Conservation (phyloP, 2,113 vertebrate genomes). For the Centropus unirufus region DNA sequence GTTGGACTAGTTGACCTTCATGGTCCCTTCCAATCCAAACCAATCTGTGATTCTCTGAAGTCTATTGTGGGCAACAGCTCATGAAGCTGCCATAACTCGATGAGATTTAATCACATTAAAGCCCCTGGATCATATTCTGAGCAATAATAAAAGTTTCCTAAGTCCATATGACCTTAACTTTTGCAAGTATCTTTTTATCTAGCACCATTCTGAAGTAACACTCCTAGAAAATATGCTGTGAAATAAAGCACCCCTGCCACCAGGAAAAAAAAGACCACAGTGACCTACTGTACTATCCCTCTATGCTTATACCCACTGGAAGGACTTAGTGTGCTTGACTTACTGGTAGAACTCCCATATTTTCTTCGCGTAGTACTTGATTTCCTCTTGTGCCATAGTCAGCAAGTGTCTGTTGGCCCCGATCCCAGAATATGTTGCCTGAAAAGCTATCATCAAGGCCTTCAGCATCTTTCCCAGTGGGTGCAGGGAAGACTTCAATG, state of each 20-base stretch:
- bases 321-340: rapidly evolving
- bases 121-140: not conserved
- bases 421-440: constrained; percentile 71
- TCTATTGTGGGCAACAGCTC: not conserved
- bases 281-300: not conserved
- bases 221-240: not conserved
- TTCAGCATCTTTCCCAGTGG: constrained; percentile 76
- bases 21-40: no score
- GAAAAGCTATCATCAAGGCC: constrained; percentile 70
- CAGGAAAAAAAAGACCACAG: rapidly evolving
- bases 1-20: no score
- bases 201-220: not conserved
- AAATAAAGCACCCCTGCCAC: not conserved
- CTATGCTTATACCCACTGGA: rapidly evolving
- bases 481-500: constrained; percentile 66
- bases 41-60: no score
- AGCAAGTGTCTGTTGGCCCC: constrained; percentile 80
- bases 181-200: not conserved
- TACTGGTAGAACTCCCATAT: constrained; percentile 79
- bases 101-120: not conserved
- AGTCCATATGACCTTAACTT: not conserved
- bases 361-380: constrained; percentile 72
- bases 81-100: not conserved
- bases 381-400: constrained; percentile 78
- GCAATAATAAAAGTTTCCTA: not conserved